Evolutionary conservation across 35 echinoderm and acorn worm genomes (phyloP), one percentile per base, ranked within the genome.

Genomic region (Apostichopus parvimensis): DNA sequence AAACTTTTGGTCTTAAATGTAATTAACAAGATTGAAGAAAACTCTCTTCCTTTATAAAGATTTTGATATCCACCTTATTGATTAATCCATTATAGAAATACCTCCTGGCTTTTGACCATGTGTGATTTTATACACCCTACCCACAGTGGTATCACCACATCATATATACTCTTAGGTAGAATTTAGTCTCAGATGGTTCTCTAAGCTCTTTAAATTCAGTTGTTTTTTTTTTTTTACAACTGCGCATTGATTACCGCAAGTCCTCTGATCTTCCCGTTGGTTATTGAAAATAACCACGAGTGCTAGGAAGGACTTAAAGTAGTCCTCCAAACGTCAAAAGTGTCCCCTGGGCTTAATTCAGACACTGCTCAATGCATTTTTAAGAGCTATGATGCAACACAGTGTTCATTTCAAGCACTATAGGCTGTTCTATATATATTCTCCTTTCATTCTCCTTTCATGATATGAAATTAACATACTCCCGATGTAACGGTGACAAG

Each of bases 381-480:
- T 66, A 22, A 79, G 77, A 79, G 17, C 77, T 79, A 79, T 79
- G 77, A 79, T 79, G 77, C 77, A 79, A 79, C 77, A 79, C 21
- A 22, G 77, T 79, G 77, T 79, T 79, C 77, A 79, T 79, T 79
- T 79, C 77, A 79, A 79, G 77, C 21, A 79, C 77, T 22, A 45
- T 45, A 79, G 21, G 77, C 77, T 79, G 77, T 79, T 79, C 77
- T 79, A 45, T 45, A 45, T 34, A 34, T 34, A 34, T 34, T 1
- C n/a, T n/a, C n/a, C n/a, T n/a, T 45, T 45, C 77, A 79, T 14
- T 79, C 77, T 79, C 21, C 77, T 22, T 79, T 45, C 14, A 22
- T 79, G 77, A 79, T 79, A 79, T 79, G 77, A 79, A 79, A 79
- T 79, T 79, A 79, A 79, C 77, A 79, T 79, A 79, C 77, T 18